A percentile compares a stretch with the other conserved stretches of the same genome.
These are phyloP conservation scores for Pelusios castaneus DNA, from an alignment of 2,113 vertebrate species.

Conservation along the genomic window DNA sequence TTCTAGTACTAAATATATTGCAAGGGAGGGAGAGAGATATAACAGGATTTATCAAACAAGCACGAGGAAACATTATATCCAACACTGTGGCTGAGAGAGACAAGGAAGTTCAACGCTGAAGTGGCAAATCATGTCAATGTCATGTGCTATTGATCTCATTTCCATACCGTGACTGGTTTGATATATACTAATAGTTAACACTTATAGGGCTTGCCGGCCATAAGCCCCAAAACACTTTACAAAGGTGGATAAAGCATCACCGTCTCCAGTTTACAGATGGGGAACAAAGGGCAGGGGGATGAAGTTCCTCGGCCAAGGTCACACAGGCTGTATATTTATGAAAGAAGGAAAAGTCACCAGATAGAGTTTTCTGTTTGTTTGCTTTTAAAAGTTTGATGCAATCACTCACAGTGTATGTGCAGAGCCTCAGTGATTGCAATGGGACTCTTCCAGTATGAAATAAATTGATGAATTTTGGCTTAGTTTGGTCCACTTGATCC, in stretches of 20 bases:
- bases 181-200: background rate
- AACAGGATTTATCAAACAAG: background rate
- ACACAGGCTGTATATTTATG: background rate
- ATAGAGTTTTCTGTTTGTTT: background rate
- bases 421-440: background rate
- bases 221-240: background rate
- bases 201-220: background rate
- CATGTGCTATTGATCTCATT: background rate
- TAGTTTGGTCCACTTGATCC: background rate
- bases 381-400: background rate
- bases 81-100: background rate
- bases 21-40: background rate
- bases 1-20: conserved; percentile 7
- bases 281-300: background rate
- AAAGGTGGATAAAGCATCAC: background rate
- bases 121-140: background rate
- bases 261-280: background rate
- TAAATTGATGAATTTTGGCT: background rate
- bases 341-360: background rate
- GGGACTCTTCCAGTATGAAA: background rate
- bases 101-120: background rate
- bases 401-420: background rate
- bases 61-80: background rate
- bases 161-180: background rate
- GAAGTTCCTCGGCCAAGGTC: background rate